Base-by-base conservation (phyloP, 2,888 invertebrate species). In the Lampropteryx suffumata region DNA sequence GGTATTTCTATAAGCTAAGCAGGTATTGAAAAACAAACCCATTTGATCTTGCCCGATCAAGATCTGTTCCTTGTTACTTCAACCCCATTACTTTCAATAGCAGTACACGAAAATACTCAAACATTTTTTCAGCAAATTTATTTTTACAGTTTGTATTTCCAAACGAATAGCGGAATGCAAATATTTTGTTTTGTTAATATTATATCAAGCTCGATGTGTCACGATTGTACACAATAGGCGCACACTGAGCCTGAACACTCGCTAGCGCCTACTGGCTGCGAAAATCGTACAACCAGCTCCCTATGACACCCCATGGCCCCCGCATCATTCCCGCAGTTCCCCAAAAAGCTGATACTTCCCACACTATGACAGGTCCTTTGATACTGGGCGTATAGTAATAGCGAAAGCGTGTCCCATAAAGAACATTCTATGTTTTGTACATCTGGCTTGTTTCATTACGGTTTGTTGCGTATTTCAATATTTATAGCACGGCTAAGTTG, bases 381-480 rank as follows among this genome's bases (percentile, higher is more conserved):
- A 76, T 69, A 75, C 67, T 83, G 82, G 82, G 61, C 73, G 61
- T 61, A 59, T 66, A 74, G 72, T 83, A 82, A 83, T 80, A 82
- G 81, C 79, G 65, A 81, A 83, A 83, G 79, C 82, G 77, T 83
- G 84, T 82, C 76, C 71, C 81, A 82, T 84, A 84, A 84, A 84
- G 83, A 82, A 84, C 80, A 79, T 81, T 78, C 75, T 78, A 78
- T 84, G 79, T 82, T 81, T 79, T 79, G 79, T 81, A 82, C 82
- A 82, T 84, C 82, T 82, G 82, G 82, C 76, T 80, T 82, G 79
- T 84, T 83, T 84, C 84, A 84, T 84, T 81, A 80, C 73, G 68
- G 67, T 64, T 57, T 55, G 64, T 59, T 62, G 64, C 63, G 66
- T 66, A 67, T 62, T 69, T 64, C 65, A 66, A 69, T 69, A 73